Conservation (phyloP, 1,140 invertebrate genomes). For the Anastrepha ludens region DNA sequence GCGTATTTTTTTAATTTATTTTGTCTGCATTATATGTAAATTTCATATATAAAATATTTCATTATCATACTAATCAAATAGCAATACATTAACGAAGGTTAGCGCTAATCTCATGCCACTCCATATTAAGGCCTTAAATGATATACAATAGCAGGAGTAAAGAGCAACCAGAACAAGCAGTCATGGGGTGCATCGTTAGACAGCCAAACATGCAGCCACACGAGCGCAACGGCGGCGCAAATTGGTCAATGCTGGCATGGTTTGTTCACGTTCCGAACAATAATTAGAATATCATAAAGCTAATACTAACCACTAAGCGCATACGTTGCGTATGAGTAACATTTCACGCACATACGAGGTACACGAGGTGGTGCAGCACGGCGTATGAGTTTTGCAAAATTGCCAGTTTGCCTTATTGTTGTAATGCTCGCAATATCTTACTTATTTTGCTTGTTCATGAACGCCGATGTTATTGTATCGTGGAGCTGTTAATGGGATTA, state of each 20-base stretch:
- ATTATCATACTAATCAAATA: not conserved
- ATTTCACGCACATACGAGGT: not conserved
- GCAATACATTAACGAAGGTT: not conserved
- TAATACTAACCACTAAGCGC: not conserved
- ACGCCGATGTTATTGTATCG: not conserved
- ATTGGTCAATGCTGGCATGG: not conserved
- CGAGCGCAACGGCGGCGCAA: not conserved
- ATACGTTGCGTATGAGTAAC: constrained; percentile 22
- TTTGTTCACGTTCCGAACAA: not conserved
- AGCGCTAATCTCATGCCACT: not conserved
- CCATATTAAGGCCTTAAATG: not conserved
- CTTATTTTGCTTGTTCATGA: not conserved
- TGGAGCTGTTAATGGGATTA: not conserved
- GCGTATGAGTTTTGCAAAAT: not conserved
- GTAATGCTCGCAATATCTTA: not conserved
- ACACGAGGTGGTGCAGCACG: not conserved
- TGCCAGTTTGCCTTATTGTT: not conserved
- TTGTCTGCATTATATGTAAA: not conserved
- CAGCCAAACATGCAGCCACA: not conserved
- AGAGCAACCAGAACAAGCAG: not conserved
- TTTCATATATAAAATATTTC: not conserved
- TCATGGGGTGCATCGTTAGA: not conserved
- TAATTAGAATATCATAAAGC: not conserved
- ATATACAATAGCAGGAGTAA: not conserved
- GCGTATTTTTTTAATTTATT: not conserved